A percentile compares a stretch with the other conserved stretches of the same genome.
Conservation (phyloP, 2,113 vertebrate species). For the Pelmatolapia mariae region DNA sequence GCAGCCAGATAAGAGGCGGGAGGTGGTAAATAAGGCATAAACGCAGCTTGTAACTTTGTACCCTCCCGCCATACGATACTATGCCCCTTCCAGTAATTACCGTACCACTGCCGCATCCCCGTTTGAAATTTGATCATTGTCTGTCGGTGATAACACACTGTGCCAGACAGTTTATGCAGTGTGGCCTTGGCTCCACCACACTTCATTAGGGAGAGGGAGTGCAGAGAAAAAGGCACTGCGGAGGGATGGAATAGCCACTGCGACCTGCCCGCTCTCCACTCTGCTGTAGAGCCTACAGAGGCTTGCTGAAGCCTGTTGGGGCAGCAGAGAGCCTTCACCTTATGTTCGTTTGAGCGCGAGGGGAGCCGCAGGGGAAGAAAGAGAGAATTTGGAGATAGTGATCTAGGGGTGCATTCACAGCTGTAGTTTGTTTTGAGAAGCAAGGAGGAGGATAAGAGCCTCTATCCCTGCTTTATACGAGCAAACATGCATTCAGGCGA, state of each 20-base stretch:
- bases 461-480: not conserved
- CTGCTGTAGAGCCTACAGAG: not conserved
- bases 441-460: not conserved
- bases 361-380: fast-evolving
- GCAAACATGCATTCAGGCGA: not conserved
- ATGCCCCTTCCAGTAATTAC: constrained; percentile 65
- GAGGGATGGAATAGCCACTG: constrained; percentile 2
- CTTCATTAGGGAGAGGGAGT: constrained; percentile 43
- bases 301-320: not conserved
- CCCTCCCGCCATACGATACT: constrained; percentile 42
- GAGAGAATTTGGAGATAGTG: not conserved
- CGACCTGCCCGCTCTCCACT: not conserved
- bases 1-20: constrained; percentile 22
- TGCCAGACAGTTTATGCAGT: constrained; percentile 43
- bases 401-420: not conserved
- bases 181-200: constrained; percentile 22
- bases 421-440: constrained; percentile 24
- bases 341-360: not conserved
- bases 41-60: constrained; percentile 57
- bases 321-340: constrained; percentile 14
- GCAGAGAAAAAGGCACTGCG: not conserved
- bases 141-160: constrained; percentile 42
- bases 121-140: constrained; percentile 50
- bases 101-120: constrained; percentile 7
- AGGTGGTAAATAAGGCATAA: constrained; percentile 52